phyloP scores from a whole-genome alignment of 1,140 invertebrate species.

The Drosophila baimaii region DNA sequence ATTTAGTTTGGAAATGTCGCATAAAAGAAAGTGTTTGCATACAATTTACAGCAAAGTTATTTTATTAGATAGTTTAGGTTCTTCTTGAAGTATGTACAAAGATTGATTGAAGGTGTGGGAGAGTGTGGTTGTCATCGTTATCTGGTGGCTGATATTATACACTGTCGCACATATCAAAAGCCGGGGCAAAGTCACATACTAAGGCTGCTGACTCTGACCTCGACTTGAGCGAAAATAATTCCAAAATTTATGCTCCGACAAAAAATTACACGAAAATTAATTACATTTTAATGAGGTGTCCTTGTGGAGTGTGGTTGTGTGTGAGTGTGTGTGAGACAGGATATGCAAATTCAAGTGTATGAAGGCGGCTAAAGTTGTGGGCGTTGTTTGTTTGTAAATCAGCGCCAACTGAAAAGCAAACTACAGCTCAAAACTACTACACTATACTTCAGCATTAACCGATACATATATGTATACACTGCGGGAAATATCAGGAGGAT shows the following conservation, averaged over 20 bases:
- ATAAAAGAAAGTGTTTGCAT: slow-evolving; percentile 64
- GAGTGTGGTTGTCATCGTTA: slow-evolving; percentile 19
- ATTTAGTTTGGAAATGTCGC: slow-evolving; percentile 45
- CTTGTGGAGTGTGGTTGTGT: slow-evolving; percentile 38
- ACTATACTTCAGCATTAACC: slow-evolving; percentile 11
- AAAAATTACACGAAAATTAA: slow-evolving; percentile 82
- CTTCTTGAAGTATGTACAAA: slow-evolving; percentile 59
- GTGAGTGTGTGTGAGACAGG: slow-evolving; percentile 14
- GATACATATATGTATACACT: slow-evolving; percentile 6
- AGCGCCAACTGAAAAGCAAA: slow-evolving; percentile 33
- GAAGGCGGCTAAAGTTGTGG: slow-evolving; percentile 20
- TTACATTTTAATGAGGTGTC: slow-evolving; percentile 77
- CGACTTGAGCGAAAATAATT: slow-evolving; percentile 83
- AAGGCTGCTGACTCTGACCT: slow-evolving; percentile 71
- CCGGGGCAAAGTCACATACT: slow-evolving; percentile 71
- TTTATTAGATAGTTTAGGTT: slow-evolving; percentile 9
- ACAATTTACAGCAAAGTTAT: slow-evolving; percentile 68
- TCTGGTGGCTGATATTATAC: slow-evolving; percentile 66
- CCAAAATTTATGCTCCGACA: slow-evolving; percentile 84
- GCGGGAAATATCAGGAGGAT: neutral
- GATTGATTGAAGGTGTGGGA: slow-evolving; percentile 53
- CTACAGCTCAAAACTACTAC: slow-evolving; percentile 28
- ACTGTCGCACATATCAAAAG: slow-evolving; percentile 83
- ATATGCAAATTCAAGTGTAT: slow-evolving; percentile 35
- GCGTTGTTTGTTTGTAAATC: slow-evolving; percentile 21